Evolutionary conservation across 2,797 vertebrate species (phyloP).

Genomic region (Erithacus rubecula): DNA sequence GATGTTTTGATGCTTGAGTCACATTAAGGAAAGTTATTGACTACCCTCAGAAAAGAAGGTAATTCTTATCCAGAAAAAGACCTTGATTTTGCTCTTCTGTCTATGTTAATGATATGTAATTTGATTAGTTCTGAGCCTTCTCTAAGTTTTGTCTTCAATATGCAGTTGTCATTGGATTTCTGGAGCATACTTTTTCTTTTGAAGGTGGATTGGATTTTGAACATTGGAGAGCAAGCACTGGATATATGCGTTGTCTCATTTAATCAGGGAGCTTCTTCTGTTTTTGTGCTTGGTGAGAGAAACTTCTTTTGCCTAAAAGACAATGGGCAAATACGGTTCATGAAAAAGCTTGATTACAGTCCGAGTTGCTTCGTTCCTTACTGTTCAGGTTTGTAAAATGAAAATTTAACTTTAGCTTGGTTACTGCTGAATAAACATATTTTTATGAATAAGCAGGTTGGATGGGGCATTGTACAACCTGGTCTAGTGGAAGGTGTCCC

Average conservation of each 20-base stretch:
- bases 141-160: neutral
- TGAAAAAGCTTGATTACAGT: conserved; percentile 96
- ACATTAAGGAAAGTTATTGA: neutral
- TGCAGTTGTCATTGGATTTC: neutral
- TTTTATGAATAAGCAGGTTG: neutral
- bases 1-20: neutral
- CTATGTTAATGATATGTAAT: neutral
- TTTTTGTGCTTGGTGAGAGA: conserved; percentile 93
- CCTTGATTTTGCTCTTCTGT: neutral
- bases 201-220: conserved; percentile 92
- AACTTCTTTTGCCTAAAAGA: conserved; percentile 94
- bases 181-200: conserved; percentile 28
- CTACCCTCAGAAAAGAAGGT: neutral
- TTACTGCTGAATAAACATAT: neutral
- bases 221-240: conserved; percentile 92
- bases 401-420: neutral
- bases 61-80: neutral
- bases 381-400: conserved; percentile 84
- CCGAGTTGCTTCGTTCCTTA: conserved; percentile 96
- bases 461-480: neutral
- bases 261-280: conserved; percentile 80
- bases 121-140: neutral
- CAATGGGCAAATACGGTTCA: conserved; percentile 94
- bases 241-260: conserved; percentile 86
- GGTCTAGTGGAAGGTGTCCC: neutral